Base-by-base conservation (phyloP, 2,797 vertebrate species). In the Esox lucius region DNA sequence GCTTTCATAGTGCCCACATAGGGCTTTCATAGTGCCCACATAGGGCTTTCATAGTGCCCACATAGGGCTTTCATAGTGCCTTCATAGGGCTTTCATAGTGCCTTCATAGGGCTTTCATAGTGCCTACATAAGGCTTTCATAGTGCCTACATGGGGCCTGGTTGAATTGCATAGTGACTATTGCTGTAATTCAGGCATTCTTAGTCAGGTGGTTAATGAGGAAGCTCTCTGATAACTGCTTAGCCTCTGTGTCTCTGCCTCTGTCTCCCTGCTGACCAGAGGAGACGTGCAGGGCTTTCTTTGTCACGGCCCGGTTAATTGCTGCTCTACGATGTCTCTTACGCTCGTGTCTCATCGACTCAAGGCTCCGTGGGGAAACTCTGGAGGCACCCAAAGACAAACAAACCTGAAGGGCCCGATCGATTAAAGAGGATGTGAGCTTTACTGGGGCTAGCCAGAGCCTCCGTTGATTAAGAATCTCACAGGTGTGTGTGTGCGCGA, bases 381-480 rank as follows among this genome's bases (percentile, higher is more conserved):
- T 84, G 85, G 24, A 83, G 82, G 87, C 83, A 84, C 86, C 84
- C 77, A 86, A 88, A 92, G 89, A 92, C 90, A 92, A 92, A 93
- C 91, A 91, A 88, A 93, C 87, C 88, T 84, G 84, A 87, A 86
- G 85, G 84, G 85, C 16, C 82, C 85, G 80, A 92, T 93, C 91
- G 69, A 93, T 93, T 89, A 22, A n/a, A 56, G 75, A 76, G 89
- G 90, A 93, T 89, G 87, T 85, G 87, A 86, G 90, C 83, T 83
- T 88, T 90, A 84, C 81, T 67, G 65, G 85, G 90, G 35, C 3
- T 76, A 72, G 83, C 75, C 70, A n/a, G 82, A 78, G 86, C 69
- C 59, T 68, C 87, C 89, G 89, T 87, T 39, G 7, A 39, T 39
- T 39, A 39, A 39, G 35, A 39, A 39, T 39, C 35, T 39, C 35